Evolutionary conservation across 2,797 vertebrate genomes (phyloP).

Genomic region (Cephalopachus bancanus): DNA sequence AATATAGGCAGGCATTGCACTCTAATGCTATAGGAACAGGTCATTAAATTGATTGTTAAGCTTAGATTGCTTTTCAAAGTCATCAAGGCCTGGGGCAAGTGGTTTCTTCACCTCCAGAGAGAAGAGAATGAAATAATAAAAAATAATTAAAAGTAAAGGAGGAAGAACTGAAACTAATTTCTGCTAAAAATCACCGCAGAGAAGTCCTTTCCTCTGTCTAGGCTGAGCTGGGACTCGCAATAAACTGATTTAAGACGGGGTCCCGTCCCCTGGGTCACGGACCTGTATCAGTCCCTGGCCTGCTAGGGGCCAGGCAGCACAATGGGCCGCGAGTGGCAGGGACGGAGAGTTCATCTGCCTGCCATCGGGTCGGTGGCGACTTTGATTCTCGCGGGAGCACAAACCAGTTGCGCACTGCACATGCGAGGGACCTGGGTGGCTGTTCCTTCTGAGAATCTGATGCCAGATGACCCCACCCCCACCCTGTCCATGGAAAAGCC

Average conservation of each 20-base stretch:
- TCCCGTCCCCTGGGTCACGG: too few species aligned
- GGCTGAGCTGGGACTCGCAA: not conserved
- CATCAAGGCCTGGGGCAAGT: slow-evolving; percentile 45
- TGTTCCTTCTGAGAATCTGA: too few species aligned
- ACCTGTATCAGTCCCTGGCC: too few species aligned
- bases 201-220: not conserved
- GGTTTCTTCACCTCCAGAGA: slow-evolving; percentile 19
- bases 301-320: too few species aligned
- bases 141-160: not conserved
- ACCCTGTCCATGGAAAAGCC: too few species aligned
- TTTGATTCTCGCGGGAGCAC: too few species aligned
- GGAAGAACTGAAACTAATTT: not conserved
- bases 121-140: slow-evolving; percentile 49
- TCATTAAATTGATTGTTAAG: slow-evolving; percentile 73
- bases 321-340: too few species aligned
- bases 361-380: too few species aligned
- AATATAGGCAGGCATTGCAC: slow-evolving; percentile 41
- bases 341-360: too few species aligned
- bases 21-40: slow-evolving; percentile 16
- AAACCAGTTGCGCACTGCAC: too few species aligned
- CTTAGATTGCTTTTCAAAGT: slow-evolving; percentile 54
- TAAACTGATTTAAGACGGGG: not conserved
- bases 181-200: not conserved
- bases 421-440: too few species aligned
- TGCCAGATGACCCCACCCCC: too few species aligned